Evolutionary conservation across 1,140 invertebrate genomes (phyloP), one percentile per base, ranked within the genome.

Genomic region (Drosophila lini): DNA sequence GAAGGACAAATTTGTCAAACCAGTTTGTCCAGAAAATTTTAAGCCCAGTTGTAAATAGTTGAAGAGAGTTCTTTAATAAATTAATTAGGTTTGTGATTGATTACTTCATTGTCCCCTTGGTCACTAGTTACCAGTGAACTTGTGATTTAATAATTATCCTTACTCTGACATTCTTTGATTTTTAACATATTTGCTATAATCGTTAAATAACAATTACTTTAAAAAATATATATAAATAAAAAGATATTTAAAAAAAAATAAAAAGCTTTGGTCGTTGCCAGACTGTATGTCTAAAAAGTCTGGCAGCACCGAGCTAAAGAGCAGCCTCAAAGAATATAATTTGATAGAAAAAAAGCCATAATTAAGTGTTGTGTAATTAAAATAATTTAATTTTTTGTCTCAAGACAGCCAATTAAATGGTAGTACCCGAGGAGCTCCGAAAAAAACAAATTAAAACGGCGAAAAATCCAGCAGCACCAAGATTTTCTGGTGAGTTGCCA

Each of bases 11-110:
- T 36, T 19, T 3, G 36, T 28, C 5, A 38, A 32, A 1, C 25
- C 44, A 25, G 48, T 41, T 7, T 74, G 83, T 9, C 83, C 75
- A 0, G 82, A 86, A 50, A 69, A 64, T n/a, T 73, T 56, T 22
- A 74, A 57, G 44, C 82, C 83, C 2, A 69, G 5, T 8, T 86
- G 79, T 70, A 59, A 62, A 38, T 60, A 76, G 47, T 40, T 41
- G 3, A 10, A 25, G n/a, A 25, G 19, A 22, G 40, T 11, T 40
- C 7, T 15, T 15, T 5, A 53, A 16, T 10, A 1, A 19, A 52
- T 34, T 13, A 34, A 32, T 32, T 7, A 13, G 13, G 41, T 44
- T 44, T 11, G 16, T 11, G 16, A n/a, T 16, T 16, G 10, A n/a
- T 13, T 16, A 19, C n/a, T 50, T 16, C 28, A 10, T 9, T 48